Conservation (phyloP, 1,140 invertebrate species). For the Anadara kagoshimensis region DNA sequence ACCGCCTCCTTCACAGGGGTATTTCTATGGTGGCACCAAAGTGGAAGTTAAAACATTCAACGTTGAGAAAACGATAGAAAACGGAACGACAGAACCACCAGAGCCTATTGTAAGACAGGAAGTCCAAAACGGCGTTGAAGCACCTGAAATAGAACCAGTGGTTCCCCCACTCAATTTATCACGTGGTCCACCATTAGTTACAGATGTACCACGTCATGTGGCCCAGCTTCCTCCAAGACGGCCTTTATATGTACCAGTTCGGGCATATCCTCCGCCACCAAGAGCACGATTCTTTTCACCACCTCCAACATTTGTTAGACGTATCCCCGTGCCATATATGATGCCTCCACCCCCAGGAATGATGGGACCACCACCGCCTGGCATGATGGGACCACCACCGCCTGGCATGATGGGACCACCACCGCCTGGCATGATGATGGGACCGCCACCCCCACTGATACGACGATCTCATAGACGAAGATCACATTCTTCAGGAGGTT, state of each 20-base stretch:
- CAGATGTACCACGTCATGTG: slow-evolving; percentile 14
- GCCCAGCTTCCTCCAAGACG: slow-evolving; percentile 13
- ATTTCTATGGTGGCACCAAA: slow-evolving; percentile 61
- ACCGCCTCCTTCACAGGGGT: slow-evolving; percentile 58
- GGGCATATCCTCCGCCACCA: slow-evolving; percentile 24
- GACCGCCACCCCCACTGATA: slow-evolving; percentile 37
- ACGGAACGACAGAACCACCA: slow-evolving; percentile 10
- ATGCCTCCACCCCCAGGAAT: slow-evolving; percentile 46
- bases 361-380: slow-evolving; percentile 25
- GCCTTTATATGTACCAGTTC: not conserved
- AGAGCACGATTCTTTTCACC: slow-evolving; percentile 61
- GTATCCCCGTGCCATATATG: slow-evolving; percentile 25
- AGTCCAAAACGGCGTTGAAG: slow-evolving; percentile 8
- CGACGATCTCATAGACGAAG: slow-evolving; percentile 34
- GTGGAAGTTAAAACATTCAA: slow-evolving; percentile 61
- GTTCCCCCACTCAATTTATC: slow-evolving; percentile 4
- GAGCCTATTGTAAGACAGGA: slow-evolving; percentile 10
- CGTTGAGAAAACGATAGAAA: slow-evolving; percentile 43
- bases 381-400: slow-evolving; percentile 8
- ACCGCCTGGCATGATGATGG: slow-evolving; percentile 18
- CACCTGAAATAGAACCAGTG: slow-evolving; percentile 12
- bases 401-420: not conserved
- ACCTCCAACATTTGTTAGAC: slow-evolving; percentile 39
- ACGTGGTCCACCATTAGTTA: slow-evolving; percentile 20
- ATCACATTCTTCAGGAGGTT: slow-evolving; percentile 34